Evolutionary conservation across 2,797 vertebrate genomes (phyloP).

Genomic region (Vipera ursinii): DNA sequence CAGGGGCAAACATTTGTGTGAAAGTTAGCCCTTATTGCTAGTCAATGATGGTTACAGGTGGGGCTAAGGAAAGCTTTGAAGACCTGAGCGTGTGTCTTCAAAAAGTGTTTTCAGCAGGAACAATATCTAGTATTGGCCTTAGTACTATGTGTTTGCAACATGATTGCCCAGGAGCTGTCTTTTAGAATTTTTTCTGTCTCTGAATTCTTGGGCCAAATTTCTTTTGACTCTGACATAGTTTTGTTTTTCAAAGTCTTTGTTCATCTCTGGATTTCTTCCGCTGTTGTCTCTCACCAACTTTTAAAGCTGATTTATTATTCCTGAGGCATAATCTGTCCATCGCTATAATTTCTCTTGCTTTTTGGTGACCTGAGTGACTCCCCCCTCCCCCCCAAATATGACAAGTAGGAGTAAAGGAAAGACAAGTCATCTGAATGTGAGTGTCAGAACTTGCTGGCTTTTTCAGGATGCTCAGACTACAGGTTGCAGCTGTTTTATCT

Average conservation of each 20-base stretch:
- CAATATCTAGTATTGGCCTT: background rate
- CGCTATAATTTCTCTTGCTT: background rate
- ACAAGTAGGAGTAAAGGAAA: background rate
- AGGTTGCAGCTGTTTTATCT: background rate
- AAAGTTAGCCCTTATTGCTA: background rate
- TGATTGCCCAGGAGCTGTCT: background rate
- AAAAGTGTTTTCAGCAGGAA: background rate
- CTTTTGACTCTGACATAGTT: background rate
- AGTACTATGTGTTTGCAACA: background rate
- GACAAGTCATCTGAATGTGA: background rate
- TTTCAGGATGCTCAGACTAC: background rate
- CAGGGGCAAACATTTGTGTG: background rate
- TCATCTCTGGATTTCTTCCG: background rate
- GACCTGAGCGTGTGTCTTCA: background rate
- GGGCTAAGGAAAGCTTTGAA: background rate
- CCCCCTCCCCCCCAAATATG: background rate
- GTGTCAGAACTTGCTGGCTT: background rate
- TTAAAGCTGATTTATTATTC: background rate
- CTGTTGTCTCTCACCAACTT: background rate
- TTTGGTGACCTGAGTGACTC: background rate
- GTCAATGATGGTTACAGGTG: background rate
- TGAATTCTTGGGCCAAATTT: background rate
- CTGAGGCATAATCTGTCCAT: background rate
- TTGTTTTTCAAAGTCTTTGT: background rate
- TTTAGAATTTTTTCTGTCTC: background rate